Conservation (phyloP, 1,140 invertebrate genomes). For the Philopotamus ludificatus region DNA sequence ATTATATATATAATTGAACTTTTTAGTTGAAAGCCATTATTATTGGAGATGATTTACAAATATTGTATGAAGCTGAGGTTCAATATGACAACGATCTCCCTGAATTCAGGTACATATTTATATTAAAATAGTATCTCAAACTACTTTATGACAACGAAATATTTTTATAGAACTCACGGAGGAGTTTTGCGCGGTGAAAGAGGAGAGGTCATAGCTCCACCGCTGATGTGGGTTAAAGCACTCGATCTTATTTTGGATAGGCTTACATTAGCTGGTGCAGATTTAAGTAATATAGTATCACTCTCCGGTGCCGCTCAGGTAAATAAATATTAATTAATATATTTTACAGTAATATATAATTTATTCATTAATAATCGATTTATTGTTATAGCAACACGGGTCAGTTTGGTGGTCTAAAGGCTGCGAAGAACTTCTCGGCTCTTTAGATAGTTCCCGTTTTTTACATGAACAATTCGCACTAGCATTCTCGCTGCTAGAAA, state of each 20-base stretch:
- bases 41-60: conserved; percentile 71
- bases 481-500: conserved; percentile 74
- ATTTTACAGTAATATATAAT: neutral
- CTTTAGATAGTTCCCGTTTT: conserved; percentile 72
- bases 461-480: conserved; percentile 79
- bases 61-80: conserved; percentile 77
- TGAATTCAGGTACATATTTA: conserved; percentile 74
- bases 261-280: conserved; percentile 75
- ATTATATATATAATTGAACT: conserved; percentile 41
- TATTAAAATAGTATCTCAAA: neutral
- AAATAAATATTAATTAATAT: conserved; percentile 40
- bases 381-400: conserved; percentile 82
- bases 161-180: conserved; percentile 66
- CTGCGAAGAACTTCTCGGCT: conserved; percentile 63
- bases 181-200: conserved; percentile 71
- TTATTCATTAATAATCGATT: neutral
- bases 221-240: conserved; percentile 94
- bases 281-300: conserved; percentile 79
- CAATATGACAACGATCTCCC: conserved; percentile 89
- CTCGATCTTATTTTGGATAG: conserved; percentile 88
- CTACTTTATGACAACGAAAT: neutral
- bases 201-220: conserved; percentile 72
- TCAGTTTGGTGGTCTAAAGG: conserved; percentile 91
- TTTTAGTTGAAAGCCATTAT: conserved; percentile 87
- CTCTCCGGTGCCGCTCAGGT: conserved; percentile 90